Conservation (phyloP, 2,888 invertebrate genomes). For the Mythimna impura region DNA sequence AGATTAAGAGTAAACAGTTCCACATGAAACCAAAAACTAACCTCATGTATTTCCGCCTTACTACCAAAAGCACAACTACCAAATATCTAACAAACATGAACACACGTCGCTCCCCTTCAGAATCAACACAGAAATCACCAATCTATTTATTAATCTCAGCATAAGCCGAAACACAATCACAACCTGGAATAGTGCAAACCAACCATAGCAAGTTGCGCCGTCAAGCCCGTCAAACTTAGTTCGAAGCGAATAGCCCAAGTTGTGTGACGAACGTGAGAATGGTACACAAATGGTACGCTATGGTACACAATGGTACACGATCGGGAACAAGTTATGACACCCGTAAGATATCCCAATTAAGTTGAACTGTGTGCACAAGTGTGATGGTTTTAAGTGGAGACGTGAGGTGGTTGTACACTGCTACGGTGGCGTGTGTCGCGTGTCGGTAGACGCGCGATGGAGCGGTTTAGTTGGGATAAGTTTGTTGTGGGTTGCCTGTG, state of each 20-base stretch:
- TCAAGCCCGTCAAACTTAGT: constrained; percentile 44
- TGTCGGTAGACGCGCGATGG: constrained; percentile 16
- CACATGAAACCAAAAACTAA: background rate
- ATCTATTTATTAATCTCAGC: constrained; percentile 50
- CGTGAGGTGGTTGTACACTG: constrained; percentile 48
- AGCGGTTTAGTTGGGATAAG: background rate
- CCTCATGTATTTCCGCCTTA: background rate
- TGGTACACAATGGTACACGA: constrained; percentile 36
- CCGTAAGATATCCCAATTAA: constrained; percentile 61
- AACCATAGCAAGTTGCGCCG: constrained; percentile 37
- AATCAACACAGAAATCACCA: constrained; percentile 25
- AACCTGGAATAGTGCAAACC: constrained; percentile 27
- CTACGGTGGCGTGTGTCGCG: background rate
- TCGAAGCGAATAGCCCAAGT: constrained; percentile 31
- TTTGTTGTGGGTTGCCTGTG: background rate
- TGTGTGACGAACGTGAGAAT: constrained; percentile 58
- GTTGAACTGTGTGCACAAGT: constrained; percentile 49
- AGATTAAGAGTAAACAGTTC: background rate
- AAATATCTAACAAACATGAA: background rate
- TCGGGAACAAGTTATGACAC: constrained; percentile 57
- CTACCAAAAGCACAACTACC: background rate
- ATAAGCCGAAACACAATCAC: constrained; percentile 48
- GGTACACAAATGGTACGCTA: constrained; percentile 49
- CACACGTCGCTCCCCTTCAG: constrained; percentile 1
- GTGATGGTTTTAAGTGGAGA: constrained; percentile 53